A percentile compares a stretch with the other conserved stretches of the same genome.
These are phyloP conservation scores for Lucinisca nassula DNA, from an alignment of 2,888 invertebrate genomes.

Conservation along the genomic window DNA sequence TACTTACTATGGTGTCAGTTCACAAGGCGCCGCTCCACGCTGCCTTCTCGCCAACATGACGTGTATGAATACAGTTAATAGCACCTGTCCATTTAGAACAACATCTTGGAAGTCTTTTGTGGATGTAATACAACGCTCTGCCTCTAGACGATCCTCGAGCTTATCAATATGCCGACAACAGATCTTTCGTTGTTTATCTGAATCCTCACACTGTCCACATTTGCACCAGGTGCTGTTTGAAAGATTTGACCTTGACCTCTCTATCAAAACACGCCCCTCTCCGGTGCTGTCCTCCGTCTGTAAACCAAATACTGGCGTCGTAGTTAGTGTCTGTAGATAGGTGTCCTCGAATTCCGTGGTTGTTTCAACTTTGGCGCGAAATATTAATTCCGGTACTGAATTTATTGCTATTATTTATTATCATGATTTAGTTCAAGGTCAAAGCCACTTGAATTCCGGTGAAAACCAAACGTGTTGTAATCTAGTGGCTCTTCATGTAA, in stretches of 20 bases:
- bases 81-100: conserved; percentile 73
- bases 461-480: not conserved
- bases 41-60: conserved; percentile 74
- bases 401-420: too few relatives aligned
- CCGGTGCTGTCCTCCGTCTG: conserved; percentile 74
- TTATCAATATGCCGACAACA: conserved; percentile 75
- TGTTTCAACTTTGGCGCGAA: conserved; percentile 4
- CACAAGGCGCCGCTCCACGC: conserved; percentile 70
- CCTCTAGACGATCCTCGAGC: conserved; percentile 69
- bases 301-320: conserved; percentile 71
- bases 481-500: not conserved
- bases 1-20: conserved; percentile 75
- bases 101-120: conserved; percentile 74
- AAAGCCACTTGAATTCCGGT: conserved; percentile 16
- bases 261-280: conserved; percentile 73
- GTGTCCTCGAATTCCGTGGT: conserved; percentile 11
- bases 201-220: conserved; percentile 75
- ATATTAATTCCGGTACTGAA: too few relatives aligned
- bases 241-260: conserved; percentile 62
- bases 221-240: conserved; percentile 71
- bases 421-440: not conserved
- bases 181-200: conserved; percentile 59
- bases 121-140: conserved; percentile 71
- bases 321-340: conserved; percentile 71
- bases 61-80: conserved; percentile 75